Conservation (phyloP, 1,140 invertebrate genomes). For the Oscheius sp. region DNA sequence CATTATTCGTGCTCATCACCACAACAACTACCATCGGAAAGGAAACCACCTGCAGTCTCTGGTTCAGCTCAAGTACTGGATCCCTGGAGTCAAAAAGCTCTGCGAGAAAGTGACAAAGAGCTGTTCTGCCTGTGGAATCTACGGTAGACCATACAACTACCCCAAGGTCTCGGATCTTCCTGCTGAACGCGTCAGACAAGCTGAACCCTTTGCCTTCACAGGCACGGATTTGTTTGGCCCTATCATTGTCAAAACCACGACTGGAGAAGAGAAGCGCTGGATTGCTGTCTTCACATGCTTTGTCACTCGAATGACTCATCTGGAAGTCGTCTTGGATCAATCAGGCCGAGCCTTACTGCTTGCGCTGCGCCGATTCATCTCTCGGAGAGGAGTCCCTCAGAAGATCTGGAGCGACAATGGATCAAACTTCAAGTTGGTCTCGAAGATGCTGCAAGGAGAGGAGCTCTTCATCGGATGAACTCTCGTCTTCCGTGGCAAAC, state of each 20-base stretch:
- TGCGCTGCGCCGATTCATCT: slow-evolving; percentile 14
- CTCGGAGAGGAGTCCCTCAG: slow-evolving; percentile 7
- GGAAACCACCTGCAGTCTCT: neutral
- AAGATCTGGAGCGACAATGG: slow-evolving; percentile 17
- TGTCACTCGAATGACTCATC: slow-evolving; percentile 7
- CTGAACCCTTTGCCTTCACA: neutral
- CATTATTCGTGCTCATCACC: neutral
- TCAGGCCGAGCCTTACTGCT: neutral
- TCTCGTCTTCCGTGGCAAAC: too few species aligned
- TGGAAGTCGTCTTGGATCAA: neutral
- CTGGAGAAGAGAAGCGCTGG: neutral
- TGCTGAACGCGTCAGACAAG: neutral
- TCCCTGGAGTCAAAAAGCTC: neutral
- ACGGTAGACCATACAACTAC: neutral
- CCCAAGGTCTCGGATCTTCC: slow-evolving; percentile 9
- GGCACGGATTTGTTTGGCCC: slow-evolving; percentile 27
- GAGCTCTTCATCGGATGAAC: too few species aligned
- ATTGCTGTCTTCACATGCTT: slow-evolving; percentile 13
- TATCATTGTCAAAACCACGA: neutral
- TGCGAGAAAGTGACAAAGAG: neutral
- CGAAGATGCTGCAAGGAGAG: neutral
- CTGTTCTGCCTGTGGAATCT: neutral
- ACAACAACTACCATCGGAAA: neutral
- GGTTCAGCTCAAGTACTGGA: neutral
- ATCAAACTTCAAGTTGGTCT: neutral